These are phyloP conservation scores for Clupea harengus DNA, from an alignment of 2,113 vertebrate species.

Conservation along the genomic window DNA sequence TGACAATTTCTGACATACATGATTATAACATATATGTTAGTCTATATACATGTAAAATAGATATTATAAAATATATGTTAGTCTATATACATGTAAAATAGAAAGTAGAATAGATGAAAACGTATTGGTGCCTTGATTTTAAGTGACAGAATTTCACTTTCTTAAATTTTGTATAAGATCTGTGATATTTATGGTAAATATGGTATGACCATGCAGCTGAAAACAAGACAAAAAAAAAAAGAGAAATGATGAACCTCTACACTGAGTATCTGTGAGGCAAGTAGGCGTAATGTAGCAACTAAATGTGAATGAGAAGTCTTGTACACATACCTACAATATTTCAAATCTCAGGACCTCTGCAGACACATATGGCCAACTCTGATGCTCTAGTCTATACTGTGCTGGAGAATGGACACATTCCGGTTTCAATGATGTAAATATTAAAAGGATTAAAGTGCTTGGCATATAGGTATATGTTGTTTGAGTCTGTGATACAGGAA, in stretches of 20 bases:
- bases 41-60: neutral
- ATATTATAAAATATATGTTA: neutral
- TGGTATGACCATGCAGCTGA: neutral
- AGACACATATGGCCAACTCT: neutral
- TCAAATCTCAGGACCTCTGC: slow-evolving; percentile 9
- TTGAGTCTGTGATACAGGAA: neutral
- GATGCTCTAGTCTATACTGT: neutral
- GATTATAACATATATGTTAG: neutral
- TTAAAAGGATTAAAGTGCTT: neutral
- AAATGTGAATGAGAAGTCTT: neutral
- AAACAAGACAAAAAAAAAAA: neutral
- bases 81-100: neutral
- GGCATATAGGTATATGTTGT: neutral
- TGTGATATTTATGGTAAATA: slow-evolving; percentile 5
- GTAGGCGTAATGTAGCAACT: neutral
- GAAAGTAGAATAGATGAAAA: neutral
- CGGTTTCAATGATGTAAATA: neutral
- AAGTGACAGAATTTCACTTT: neutral
- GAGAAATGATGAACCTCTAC: neutral
- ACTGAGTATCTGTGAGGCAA: neutral
- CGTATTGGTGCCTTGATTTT: neutral
- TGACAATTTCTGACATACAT: neutral
- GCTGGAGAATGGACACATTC: neutral
- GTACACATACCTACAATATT: neutral
- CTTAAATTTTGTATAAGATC: neutral